These are phyloP conservation scores for Drosophila lacertosa DNA, from an alignment of 1,140 invertebrate species.

Conservation along the genomic window DNA sequence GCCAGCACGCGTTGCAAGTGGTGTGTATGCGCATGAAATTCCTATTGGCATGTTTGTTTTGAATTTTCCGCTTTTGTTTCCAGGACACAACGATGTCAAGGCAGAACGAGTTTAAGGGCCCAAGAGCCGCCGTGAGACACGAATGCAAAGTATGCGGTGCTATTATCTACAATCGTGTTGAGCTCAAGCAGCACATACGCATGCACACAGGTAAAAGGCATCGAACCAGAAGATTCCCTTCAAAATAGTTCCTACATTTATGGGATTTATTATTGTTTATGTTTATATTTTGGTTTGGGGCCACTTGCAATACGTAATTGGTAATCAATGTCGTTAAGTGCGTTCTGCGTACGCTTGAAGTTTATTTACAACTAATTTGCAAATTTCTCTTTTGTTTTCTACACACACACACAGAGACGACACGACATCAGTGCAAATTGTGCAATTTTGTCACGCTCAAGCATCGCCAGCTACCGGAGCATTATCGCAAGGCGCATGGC, in stretches of 20 bases:
- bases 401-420: constrained; percentile 8
- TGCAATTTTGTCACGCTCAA: constrained; percentile 65
- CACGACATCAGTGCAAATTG: constrained; percentile 54
- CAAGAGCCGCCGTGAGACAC: constrained; percentile 38
- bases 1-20: constrained; percentile 33
- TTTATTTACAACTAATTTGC: not conserved
- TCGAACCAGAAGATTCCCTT: not conserved
- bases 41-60: not conserved
- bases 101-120: constrained; percentile 1
- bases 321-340: not conserved
- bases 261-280: not conserved
- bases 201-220: constrained; percentile 60
- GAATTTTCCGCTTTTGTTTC: constrained; percentile 11
- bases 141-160: constrained; percentile 67
- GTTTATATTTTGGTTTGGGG: not conserved
- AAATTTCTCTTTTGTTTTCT: not conserved
- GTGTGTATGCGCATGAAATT: constrained; percentile 18
- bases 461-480: constrained; percentile 50
- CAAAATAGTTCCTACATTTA: not conserved
- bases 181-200: constrained; percentile 70
- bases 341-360: not conserved
- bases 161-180: constrained; percentile 54
- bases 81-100: not conserved
- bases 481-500: constrained; percentile 50
- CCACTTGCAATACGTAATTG: not conserved